Evolutionary conservation across 1,140 invertebrate species (phyloP).

Genomic region (Metopolophium dirhodum): DNA sequence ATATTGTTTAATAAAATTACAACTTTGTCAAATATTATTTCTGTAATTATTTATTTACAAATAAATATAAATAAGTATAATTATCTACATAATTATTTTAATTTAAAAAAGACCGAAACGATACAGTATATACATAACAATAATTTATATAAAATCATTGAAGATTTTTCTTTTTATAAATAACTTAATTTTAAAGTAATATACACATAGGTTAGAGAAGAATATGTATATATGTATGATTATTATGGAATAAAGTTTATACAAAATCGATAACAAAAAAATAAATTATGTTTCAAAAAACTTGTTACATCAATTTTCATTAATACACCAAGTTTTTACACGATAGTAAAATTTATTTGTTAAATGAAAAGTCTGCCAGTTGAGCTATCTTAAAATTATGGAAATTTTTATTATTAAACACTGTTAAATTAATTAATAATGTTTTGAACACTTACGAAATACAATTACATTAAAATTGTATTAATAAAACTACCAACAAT

Average conservation of each 20-base stretch:
- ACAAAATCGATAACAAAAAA: conserved; percentile 45
- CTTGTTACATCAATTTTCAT: conserved; percentile 33
- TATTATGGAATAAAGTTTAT: conserved; percentile 45
- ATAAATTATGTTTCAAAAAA: background rate
- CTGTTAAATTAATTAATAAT: background rate
- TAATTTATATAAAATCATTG: background rate
- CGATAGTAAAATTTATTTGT: background rate
- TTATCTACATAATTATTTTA: conserved; percentile 54
- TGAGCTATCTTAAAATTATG: conserved; percentile 54
- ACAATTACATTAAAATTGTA: conserved; percentile 31
- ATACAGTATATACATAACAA: conserved; percentile 52
- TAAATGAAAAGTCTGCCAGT: conserved; percentile 30
- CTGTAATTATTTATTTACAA: conserved; percentile 55
- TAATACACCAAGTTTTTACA: conserved; percentile 3
- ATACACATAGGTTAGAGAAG: conserved; percentile 50
- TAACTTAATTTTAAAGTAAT: conserved; percentile 28
- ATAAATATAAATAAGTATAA: conserved; percentile 57
- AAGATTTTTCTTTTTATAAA: conserved; percentile 27
- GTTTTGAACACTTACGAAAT: conserved; percentile 20
- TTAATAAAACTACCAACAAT: conserved; percentile 37
- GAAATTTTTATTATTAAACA: conserved; percentile 16
- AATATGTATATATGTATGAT: conserved; percentile 29
- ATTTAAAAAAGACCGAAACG: conserved; percentile 34
- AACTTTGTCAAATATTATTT: conserved; percentile 36
- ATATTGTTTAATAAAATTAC: conserved; percentile 2